Evolutionary conservation across 2,888 invertebrate genomes (phyloP), one percentile per base, ranked within the genome.

Genomic region (Antheraea assamensis): DNA sequence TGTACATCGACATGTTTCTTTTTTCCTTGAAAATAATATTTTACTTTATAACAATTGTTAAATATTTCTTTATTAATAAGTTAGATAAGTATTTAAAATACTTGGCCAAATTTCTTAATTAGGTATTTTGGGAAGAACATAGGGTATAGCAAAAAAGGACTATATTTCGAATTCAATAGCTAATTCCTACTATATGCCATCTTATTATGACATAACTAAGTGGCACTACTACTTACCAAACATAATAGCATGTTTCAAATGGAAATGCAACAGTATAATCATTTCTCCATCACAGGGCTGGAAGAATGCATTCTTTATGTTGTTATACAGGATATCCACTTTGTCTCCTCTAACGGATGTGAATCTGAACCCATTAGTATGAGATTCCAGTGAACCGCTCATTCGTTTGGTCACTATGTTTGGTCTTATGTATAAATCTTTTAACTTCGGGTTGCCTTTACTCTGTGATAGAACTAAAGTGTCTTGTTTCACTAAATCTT

Each of bases 311-410:
- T 99, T 99, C 90, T 99, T 99, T 81, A 99, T 99, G 92, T 99
- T 99, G 94, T 99, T 99, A 92, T 99, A 99, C 73, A 99, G 94
- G 83, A 99, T 99, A 86, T 99, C 99, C 13, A 99, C 99, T 95
- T 99, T 99, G 87, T 99, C 99, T 8, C 99, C 99, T 83, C 99
- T 96, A n/a, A 99, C 98, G 0, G 99, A 99, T 0, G 99, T 99
- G 88, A 99, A 99, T 58, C 99, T 96, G 86, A 98, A 98, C 19
- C 99, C 99, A 86, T 99, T 99, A 0, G 97, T 96, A 85, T 99
- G 99, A 0, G 99, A 98, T 91, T 99, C 99, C 76, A 99, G 92
- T 3, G 97, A 96, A 42, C 98, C 98, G 31, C 98, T 98, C 97
- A 99, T 99, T 87, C 99, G 96, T 89, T 98, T 98, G 1, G 98